A percentile compares a stretch with the other conserved stretches of the same genome.
These are phyloP conservation scores for Glareola pratincola DNA, from an alignment of 2,113 vertebrate species.

Conservation along the genomic window DNA sequence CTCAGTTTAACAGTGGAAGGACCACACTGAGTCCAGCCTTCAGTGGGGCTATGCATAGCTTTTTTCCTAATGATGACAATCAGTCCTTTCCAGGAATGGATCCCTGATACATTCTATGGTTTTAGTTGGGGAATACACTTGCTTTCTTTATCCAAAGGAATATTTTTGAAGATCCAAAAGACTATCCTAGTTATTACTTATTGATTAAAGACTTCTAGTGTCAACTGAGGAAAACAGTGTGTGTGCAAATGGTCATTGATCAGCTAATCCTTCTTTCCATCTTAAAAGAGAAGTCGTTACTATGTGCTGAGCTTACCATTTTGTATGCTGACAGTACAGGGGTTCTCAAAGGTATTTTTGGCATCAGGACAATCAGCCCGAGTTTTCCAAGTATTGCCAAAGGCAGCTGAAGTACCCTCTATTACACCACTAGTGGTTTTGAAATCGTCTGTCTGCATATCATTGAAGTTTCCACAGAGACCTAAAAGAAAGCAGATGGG, in stretches of 20 bases:
- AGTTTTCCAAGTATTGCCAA: constrained; percentile 89
- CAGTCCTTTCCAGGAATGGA: not conserved
- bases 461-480: constrained; percentile 94
- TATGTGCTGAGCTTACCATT: constrained; percentile 75
- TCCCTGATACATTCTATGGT: not conserved
- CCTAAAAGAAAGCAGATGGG: constrained; percentile 66
- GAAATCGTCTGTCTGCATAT: constrained; percentile 85
- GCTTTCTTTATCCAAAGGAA: not conserved
- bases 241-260: not conserved
- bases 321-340: constrained; percentile 84
- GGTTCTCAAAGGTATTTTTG: constrained; percentile 77
- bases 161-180: not conserved
- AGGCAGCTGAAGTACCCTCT: constrained; percentile 85
- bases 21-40: not conserved
- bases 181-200: not conserved
- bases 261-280: not conserved
- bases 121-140: not conserved
- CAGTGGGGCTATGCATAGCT: not conserved
- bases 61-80: not conserved
- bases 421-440: constrained; percentile 79
- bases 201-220: not conserved
- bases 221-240: not conserved
- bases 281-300: not conserved
- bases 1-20: not conserved
- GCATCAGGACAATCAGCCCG: constrained; percentile 76